phyloP scores from a whole-genome alignment of 1,140 invertebrate species.

The Chrysoperla carnea region DNA sequence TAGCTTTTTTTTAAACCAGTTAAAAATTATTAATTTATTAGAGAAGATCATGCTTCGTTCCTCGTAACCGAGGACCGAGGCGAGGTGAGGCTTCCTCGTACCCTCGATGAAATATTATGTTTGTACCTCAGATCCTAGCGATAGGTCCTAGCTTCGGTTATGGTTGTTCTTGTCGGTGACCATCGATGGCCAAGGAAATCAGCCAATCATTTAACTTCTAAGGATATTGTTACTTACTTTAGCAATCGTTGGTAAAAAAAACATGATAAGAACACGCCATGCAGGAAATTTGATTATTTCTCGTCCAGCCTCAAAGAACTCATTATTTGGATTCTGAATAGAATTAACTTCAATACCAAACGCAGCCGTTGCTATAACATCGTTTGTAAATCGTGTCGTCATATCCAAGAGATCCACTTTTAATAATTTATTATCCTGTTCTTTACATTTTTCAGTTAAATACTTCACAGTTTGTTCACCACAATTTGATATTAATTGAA shows the following conservation, averaged over 20 bases:
- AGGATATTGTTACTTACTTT: too few relatives aligned
- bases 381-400: constrained; percentile 27
- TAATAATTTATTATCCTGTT: constrained; percentile 27
- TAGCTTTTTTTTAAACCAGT: too few relatives aligned
- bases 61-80: too few relatives aligned
- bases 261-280: constrained; percentile 3
- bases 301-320: constrained; percentile 6
- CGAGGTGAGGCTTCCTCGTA: too few relatives aligned
- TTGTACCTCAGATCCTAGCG: too few relatives aligned
- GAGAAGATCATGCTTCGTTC: too few relatives aligned
- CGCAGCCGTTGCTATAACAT: constrained; percentile 29
- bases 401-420: constrained; percentile 1
- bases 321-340: constrained; percentile 8
- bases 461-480: constrained; percentile 10
- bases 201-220: too few relatives aligned
- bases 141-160: too few relatives aligned
- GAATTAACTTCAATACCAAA: constrained; percentile 30
- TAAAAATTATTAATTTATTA: too few relatives aligned
- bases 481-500: constrained; percentile 22
- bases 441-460: constrained; percentile 1
- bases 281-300: not conserved
- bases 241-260: constrained; percentile 24
- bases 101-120: too few relatives aligned
- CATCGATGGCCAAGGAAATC: too few relatives aligned
- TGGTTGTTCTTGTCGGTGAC: too few relatives aligned